phyloP scores from a whole-genome alignment of 2,888 invertebrate species.

The Drosophila parthenogenetica region DNA sequence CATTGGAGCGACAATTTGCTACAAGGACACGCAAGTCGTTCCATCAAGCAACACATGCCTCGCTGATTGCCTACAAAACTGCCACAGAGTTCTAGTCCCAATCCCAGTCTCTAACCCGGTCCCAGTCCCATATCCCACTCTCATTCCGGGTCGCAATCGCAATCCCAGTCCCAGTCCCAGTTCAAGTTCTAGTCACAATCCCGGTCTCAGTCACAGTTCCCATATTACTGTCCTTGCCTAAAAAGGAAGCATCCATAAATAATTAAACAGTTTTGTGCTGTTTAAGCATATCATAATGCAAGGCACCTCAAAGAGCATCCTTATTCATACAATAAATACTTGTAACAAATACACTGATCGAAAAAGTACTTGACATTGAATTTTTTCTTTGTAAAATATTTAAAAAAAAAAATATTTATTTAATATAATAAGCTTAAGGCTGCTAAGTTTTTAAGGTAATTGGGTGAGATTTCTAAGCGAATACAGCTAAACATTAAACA shows the following conservation, averaged over 20 bases:
- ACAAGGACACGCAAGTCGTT: constrained; percentile 36
- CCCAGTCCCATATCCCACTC: neutral
- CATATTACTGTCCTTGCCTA: constrained; percentile 24
- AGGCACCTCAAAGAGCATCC: constrained; percentile 67
- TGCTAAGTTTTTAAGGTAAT: too few species aligned
- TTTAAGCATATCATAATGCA: constrained; percentile 81
- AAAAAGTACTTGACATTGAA: neutral
- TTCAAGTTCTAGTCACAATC: neutral
- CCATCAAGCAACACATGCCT: constrained; percentile 39
- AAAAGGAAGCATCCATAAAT: constrained; percentile 72
- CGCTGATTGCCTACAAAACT: constrained; percentile 50
- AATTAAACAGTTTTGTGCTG: constrained; percentile 83
- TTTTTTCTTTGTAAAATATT: too few species aligned
- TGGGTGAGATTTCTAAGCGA: too few species aligned
- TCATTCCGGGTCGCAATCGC: neutral
- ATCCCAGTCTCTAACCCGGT: constrained; percentile 1
- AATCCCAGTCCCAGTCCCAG: constrained; percentile 12
- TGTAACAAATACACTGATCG: neutral
- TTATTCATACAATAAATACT: constrained; percentile 19
- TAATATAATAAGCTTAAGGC: too few species aligned
- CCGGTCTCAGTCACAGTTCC: neutral
- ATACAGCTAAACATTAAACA: too few species aligned
- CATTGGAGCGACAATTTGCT: constrained; percentile 32
- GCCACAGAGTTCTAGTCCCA: constrained; percentile 10
- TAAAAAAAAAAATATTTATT: too few species aligned